Conservation (phyloP, 92 coral and sea anemone species). For the Porites divaricata region DNA sequence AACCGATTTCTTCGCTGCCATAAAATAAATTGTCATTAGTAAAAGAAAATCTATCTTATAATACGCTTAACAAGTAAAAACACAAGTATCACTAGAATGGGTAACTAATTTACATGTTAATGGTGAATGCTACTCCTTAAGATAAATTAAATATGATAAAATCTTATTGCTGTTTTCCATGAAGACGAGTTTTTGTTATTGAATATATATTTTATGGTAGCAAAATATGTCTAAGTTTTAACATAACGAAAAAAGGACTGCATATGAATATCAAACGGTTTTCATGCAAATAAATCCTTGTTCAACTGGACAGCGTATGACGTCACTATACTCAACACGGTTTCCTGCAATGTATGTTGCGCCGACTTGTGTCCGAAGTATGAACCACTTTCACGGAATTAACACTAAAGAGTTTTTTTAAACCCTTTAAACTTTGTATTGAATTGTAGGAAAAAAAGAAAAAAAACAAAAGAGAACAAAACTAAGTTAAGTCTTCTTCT, state of each 20-base stretch:
- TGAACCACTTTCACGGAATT: background rate
- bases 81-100: background rate
- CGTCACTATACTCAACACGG: background rate
- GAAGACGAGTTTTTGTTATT: background rate
- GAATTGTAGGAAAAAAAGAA: too few species aligned
- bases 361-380: too few species aligned
- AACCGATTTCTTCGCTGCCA: background rate
- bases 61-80: conserved; percentile 24
- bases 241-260: too few species aligned
- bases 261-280: background rate
- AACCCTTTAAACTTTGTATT: too few species aligned
- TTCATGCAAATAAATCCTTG: background rate
- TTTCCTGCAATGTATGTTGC: conserved; percentile 18
- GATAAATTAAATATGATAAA: background rate
- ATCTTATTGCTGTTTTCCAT: background rate
- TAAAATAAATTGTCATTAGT: conserved; percentile 1
- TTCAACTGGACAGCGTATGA: conserved; percentile 6
- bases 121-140: conserved; percentile 1
- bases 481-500: too few species aligned
- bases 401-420: background rate
- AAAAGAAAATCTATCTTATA: conserved; percentile 15
- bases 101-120: conserved; percentile 30
- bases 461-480: too few species aligned
- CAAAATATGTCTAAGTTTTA: background rate
- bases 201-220: background rate